A percentile compares a stretch with the other conserved stretches of the same genome.
Evolutionary conservation across 1,140 invertebrate genomes (phyloP).

Genomic region (Andricus grossulariae): DNA sequence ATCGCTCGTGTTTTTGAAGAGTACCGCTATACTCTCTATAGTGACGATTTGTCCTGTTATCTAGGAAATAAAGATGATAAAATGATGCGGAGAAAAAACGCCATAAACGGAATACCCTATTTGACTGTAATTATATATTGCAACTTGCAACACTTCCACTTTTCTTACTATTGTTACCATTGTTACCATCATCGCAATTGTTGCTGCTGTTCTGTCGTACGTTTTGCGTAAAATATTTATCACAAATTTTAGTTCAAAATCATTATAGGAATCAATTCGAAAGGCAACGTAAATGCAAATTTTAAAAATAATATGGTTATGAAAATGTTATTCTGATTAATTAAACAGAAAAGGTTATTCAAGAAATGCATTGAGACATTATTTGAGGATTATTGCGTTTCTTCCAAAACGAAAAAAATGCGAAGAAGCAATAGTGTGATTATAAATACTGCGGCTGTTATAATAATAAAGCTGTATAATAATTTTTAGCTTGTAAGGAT

Average conservation of each 20-base stretch:
- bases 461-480: background rate
- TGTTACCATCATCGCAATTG: background rate
- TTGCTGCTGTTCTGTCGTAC: conserved; percentile 11
- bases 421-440: conserved; percentile 31
- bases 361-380: background rate
- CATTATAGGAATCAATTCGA: background rate
- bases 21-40: background rate
- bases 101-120: conserved; percentile 1
- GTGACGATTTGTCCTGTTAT: background rate
- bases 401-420: background rate
- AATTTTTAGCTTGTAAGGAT: background rate
- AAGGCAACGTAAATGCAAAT: background rate
- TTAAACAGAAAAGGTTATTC: background rate
- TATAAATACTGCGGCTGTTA: conserved; percentile 46
- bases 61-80: background rate
- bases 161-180: conserved; percentile 31
- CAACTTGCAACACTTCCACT: conserved; percentile 34
- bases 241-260: background rate
- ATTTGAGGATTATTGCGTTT: background rate
- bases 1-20: background rate
- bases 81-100: background rate
- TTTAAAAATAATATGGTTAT: background rate
- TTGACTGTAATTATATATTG: background rate
- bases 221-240: background rate
- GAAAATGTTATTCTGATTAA: background rate